Evolutionary conservation across 23 tunicate species (phyloP).

Genomic region (Diplosoma virens): DNA sequence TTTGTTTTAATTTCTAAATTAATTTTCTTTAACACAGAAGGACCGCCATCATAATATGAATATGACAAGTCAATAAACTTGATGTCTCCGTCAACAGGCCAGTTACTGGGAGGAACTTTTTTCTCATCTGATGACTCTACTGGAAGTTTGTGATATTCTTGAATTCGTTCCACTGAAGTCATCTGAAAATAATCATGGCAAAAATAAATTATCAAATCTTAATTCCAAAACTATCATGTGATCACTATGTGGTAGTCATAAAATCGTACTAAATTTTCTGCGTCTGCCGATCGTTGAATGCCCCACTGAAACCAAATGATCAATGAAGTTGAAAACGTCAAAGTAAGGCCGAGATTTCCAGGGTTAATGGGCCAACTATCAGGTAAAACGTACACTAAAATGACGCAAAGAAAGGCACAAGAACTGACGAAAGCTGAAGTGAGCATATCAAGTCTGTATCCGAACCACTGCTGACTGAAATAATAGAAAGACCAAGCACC

Average conservation of each 20-base stretch:
- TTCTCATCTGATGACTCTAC: constrained; percentile 39
- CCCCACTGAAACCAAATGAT: constrained; percentile 93
- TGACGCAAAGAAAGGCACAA: constrained; percentile 38
- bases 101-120: constrained; percentile 36
- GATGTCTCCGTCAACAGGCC: constrained; percentile 65
- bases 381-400: not conserved
- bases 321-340: constrained; percentile 55
- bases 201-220: not conserved
- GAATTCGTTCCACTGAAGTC: constrained; percentile 94
- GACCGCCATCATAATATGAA: constrained; percentile 72
- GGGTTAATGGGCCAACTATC: constrained; percentile 6
- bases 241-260: too few species aligned
- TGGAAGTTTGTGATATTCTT: constrained; percentile 61
- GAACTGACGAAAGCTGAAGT: constrained; percentile 51
- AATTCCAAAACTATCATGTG: too few species aligned
- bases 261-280: constrained; percentile 87
- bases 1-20: constrained; percentile 34
- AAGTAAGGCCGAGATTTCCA: constrained; percentile 59
- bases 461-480: constrained; percentile 69
- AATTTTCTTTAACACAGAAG: constrained; percentile 46
- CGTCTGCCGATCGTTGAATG: constrained; percentile 68
- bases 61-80: constrained; percentile 44
- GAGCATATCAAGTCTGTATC: constrained; percentile 57
- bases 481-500: constrained; percentile 78
- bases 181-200: constrained; percentile 37